Base-by-base conservation (phyloP, 2,113 vertebrate species). In the Zootoca vivipara region DNA sequence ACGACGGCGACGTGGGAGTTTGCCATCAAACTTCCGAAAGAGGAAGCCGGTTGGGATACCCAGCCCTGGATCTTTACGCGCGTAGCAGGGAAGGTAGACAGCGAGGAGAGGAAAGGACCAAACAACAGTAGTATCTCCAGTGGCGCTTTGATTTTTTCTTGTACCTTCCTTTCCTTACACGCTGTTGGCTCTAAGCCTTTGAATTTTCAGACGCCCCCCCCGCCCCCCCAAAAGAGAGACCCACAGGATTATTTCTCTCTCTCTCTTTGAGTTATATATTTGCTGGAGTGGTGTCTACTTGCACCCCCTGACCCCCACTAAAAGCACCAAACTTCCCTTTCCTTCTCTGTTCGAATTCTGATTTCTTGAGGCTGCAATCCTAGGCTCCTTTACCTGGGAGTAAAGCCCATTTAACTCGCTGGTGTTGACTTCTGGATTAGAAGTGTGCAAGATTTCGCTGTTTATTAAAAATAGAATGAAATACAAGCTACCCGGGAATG, bases 271-370 rank as follows among this genome's bases (percentile, higher is more conserved):
- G 7, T 12, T 33, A 16, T 33, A 15, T 40, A 16, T 42, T 40
- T 62, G 24, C 12, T 10, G 5, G 24, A 52, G 46, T 52, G 46
- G 46, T 12, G 9, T 12, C 46, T 52, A 3, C 46, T 52, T 12
- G 2, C 10, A 52, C 46, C 46, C n/a, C n/a, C n/a, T n/a, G n/a
- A n/a, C n/a, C n/a, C 46, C 12, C 62, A 5, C 30, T 16, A 8
- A 81, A 90, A 89, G 52, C 73, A 82, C 28, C 1, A 22, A 75
- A 28, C 82, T 75, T 5, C 89, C 22, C 80, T 88, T 26, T 20
- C 70, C 38, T 38, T 38, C 38, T 38, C 46, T 52, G 46, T 52
- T 9, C 46, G 10, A 52, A 52, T 52, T 83, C 24, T 30, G 69
- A 90, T 65, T 1, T 75, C 6, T 88, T 77, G 58, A 62, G 58